Evolutionary conservation across 2,113 vertebrate genomes (phyloP), one percentile per base, ranked within the genome.

Genomic region (Microtus oregoni): DNA sequence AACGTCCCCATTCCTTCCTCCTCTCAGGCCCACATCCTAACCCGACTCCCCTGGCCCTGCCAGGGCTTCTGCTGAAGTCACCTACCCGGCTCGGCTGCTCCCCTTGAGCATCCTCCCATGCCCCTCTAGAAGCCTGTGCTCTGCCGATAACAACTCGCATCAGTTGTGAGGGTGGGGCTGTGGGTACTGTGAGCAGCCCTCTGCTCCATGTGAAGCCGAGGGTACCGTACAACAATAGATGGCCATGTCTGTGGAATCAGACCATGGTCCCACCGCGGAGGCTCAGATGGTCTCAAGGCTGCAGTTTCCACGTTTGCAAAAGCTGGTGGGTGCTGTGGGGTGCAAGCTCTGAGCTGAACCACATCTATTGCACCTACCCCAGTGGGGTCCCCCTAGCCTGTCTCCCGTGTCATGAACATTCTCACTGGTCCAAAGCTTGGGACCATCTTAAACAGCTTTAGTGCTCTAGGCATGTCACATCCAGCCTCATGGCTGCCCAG

Each of bases 401-500:
- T 44, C 41, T 14, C 61, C 15, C 14, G 1, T 0, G 14, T 52
- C 26, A 4, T 15, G 52, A 26, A 38, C 12, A 67, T 17, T 41
- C 14, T 65, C 58, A 26, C 24, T 85, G n/a, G 11, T 28, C 41
- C n/a, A 14, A 78, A 32, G 7, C 44, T 38, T 65, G 6, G 78
- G 14, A 7, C 44, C 47, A 8, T 67, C 38, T 13, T 0, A 47
- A 3, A 28, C 0, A 1, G 28, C 55, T 44, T 20, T 44, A 41
- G 24, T 30, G 7, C 26, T 35, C 73, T 3, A 0, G 14, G n/a
- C 20, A 30, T 3, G 0, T 17, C 55, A 68, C 50, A 79, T 19
- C n/a, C 58, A 52, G 7, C 47, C 19, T 35, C 24, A 0, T 2
- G 24, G 3, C 5, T 28, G 0, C 78, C 19, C 5, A 4, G 6